Evolutionary conservation across 1,140 invertebrate genomes (phyloP), one percentile per base, ranked within the genome.

Genomic region (Aphelinus atriplicis): DNA sequence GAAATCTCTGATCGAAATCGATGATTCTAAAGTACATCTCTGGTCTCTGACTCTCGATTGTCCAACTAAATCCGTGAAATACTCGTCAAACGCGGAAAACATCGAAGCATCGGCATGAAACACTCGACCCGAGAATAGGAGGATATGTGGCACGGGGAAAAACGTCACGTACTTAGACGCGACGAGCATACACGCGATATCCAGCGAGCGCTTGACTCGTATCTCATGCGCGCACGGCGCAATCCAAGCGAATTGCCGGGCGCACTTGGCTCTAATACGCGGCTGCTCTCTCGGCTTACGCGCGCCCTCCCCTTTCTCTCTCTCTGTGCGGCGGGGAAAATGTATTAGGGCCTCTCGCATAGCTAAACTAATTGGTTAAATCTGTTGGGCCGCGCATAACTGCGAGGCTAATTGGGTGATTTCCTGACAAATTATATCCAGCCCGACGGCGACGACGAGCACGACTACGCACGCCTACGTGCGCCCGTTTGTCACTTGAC

Each of bases 341-440:
- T 86, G 84, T 86, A 87, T 86, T 81, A 83, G 68, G 53, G 61
- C 61, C 45, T 10, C 84, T 87, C 85, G 83, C 86, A 87, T 88
- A 87, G 84, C 87, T 85, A 85, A 87, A 87, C 86, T 87, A 87
- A 88, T 88, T 88, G 86, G 87, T 87, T 88, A 88, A 88, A 87
- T 88, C 87, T 87, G 87, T 87, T 86, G 86, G 86, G 84, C 85
- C 86, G 84, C 26, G 26, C 87, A 88, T 88, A 88, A 87, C 86
- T 86, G 82, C 84, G 80, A 87, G 87, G 86, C 87, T 88, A 88
- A 88, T 88, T 87, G 86, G 87, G 85, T 88, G 86, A 87, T 88
- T 87, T 85, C 85, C 85, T 88, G 86, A 88, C 86, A 88, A 88
- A 88, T 88, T 88, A 87, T 87, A 88, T 86, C 84, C 81, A 86